A percentile compares a stretch with the other conserved stretches of the same genome.
These are phyloP conservation scores for Porites lutea DNA, from an alignment of 64 coral and sea anemone species.

Conservation along the genomic window DNA sequence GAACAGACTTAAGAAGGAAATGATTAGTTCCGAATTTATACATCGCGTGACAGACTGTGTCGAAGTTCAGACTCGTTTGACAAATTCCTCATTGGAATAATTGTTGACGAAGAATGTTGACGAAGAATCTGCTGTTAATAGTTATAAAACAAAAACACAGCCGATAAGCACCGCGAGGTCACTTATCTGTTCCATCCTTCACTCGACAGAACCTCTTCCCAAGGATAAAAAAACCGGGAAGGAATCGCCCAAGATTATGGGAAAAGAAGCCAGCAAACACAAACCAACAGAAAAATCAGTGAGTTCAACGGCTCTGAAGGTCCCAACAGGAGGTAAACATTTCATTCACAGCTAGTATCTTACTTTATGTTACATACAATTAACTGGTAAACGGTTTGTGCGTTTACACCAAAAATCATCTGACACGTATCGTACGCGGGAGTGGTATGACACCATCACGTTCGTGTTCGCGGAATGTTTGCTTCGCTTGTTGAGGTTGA, in stretches of 20 bases:
- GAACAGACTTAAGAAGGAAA: constrained; percentile 14
- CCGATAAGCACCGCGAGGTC: neutral
- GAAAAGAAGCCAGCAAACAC: constrained; percentile 44
- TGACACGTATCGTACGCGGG: no score
- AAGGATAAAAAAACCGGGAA: neutral
- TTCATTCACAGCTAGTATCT: neutral
- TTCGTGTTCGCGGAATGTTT: neutral
- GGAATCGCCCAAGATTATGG: constrained; percentile 17
- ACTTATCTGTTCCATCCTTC: neutral
- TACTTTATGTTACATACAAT: neutral
- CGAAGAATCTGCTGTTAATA: neutral
- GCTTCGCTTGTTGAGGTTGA: neutral
- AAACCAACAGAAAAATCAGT: constrained; percentile 7
- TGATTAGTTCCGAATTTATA: neutral
- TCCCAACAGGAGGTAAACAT: constrained; percentile 30
- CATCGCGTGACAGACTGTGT: constrained; percentile 37
- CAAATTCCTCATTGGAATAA: constrained; percentile 4
- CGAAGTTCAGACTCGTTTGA: neutral
- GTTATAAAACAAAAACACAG: neutral
- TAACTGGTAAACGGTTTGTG: neutral
- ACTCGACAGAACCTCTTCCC: neutral
- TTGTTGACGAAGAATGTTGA: neutral
- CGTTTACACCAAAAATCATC: neutral
- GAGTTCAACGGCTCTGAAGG: constrained; percentile 13
- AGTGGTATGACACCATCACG: neutral